A percentile compares a stretch with the other conserved stretches of the same genome.
These are phyloP conservation scores for Tachyglossus aculeatus DNA, from an alignment of 2,797 vertebrate species.

Conservation along the genomic window DNA sequence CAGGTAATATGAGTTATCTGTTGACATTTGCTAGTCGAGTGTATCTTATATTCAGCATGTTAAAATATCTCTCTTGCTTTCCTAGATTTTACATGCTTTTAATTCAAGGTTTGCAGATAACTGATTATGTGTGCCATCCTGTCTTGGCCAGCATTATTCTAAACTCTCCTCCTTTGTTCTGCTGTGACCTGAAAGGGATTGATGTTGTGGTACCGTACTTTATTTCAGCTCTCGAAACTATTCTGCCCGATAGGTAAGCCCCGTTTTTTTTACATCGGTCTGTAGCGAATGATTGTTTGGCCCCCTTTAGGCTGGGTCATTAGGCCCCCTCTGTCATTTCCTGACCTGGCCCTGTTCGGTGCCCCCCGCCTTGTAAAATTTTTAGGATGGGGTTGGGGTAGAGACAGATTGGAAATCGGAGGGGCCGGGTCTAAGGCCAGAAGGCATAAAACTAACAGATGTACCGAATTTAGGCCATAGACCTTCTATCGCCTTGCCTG, in stretches of 20 bases:
- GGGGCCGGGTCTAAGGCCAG: too few species aligned
- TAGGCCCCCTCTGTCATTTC: neutral
- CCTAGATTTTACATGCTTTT: conserved; percentile 95
- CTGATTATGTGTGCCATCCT: conserved; percentile 85
- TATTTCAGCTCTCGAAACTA: conserved; percentile 89
- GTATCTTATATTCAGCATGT: conserved; percentile 57
- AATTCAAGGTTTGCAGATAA: conserved; percentile 91
- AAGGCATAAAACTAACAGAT: too few species aligned
- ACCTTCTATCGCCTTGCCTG: too few species aligned
- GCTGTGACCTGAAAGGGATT: conserved; percentile 91
- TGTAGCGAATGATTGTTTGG: conserved; percentile 18
- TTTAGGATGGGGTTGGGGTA: too few species aligned
- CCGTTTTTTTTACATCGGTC: conserved; percentile 31
- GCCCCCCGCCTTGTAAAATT: too few species aligned
- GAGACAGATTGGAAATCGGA: too few species aligned
- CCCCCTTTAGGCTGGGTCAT: conserved; percentile 6
- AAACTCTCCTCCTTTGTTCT: conserved; percentile 91
- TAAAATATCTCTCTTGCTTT: conserved; percentile 73
- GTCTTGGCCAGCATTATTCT: conserved; percentile 90
- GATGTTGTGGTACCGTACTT: conserved; percentile 91
- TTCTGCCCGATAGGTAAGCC: conserved; percentile 90
- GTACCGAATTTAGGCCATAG: too few species aligned
- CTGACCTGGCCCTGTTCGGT: conserved; percentile 17
- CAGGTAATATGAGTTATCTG: too few species aligned
- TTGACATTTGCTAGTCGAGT: too few species aligned